Evolutionary conservation across 2,113 vertebrate genomes (phyloP).

Genomic region (Danio rerio): DNA sequence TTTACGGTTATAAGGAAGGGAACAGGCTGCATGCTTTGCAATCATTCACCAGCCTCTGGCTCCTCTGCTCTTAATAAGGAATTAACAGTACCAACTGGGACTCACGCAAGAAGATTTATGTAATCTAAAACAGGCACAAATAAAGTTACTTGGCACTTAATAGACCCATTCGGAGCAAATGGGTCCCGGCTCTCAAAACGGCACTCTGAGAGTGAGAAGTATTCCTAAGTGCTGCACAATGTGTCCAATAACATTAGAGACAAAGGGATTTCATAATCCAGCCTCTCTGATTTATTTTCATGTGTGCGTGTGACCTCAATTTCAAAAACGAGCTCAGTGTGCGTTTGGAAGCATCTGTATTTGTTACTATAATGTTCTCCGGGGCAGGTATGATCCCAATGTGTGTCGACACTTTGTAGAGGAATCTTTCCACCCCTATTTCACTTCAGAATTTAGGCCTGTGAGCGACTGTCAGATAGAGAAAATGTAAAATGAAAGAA

Average conservation of each 20-base stretch:
- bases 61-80: slow-evolving; percentile 44
- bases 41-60: slow-evolving; percentile 41
- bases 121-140: slow-evolving; percentile 38
- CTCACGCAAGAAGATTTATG: slow-evolving; percentile 24
- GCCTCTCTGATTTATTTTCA: slow-evolving; percentile 11
- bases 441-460: background rate
- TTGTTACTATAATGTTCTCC: background rate
- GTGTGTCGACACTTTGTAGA: slow-evolving; percentile 6
- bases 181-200: slow-evolving; percentile 10
- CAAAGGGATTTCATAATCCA: slow-evolving; percentile 23
- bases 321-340: background rate
- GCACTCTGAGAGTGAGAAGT: slow-evolving; percentile 27
- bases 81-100: slow-evolving; percentile 45
- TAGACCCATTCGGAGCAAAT: slow-evolving; percentile 21
- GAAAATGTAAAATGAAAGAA: slow-evolving; percentile 9
- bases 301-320: slow-evolving; percentile 1
- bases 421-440: background rate
- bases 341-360: slow-evolving; percentile 18
- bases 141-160: slow-evolving; percentile 47
- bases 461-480: background rate
- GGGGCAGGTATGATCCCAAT: background rate
- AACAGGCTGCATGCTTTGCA: slow-evolving; percentile 14
- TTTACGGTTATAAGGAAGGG: slow-evolving; percentile 42
- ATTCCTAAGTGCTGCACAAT: slow-evolving; percentile 16
- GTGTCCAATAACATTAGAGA: slow-evolving; percentile 22